Evolutionary conservation across 2,888 invertebrate species (phyloP).

Genomic region (Noctua fimbriata): DNA sequence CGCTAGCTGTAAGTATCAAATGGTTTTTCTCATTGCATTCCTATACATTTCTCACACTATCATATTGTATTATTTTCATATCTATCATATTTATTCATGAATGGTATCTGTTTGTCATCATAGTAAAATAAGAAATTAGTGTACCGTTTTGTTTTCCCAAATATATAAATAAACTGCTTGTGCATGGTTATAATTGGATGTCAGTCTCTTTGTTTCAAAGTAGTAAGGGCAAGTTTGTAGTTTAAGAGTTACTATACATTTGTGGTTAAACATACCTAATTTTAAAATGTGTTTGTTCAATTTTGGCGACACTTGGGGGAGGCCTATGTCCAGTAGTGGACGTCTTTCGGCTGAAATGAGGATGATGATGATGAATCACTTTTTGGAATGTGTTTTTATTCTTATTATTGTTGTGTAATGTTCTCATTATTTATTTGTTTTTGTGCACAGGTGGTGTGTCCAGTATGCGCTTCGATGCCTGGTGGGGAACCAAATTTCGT

Average conservation of each 20-base stretch:
- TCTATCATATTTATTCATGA: not conserved
- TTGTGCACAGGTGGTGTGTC: slow-evolving; percentile 94
- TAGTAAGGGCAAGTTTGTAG: not conserved
- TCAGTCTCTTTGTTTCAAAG: not conserved
- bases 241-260: not conserved
- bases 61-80: not conserved
- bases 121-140: not conserved
- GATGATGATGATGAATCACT: not conserved
- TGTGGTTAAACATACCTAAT: not conserved
- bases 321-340: too few species aligned
- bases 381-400: not conserved
- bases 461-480: slow-evolving; percentile 98
- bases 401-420: not conserved
- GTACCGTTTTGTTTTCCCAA: not conserved
- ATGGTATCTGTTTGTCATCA: not conserved
- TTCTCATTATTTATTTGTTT: not conserved
- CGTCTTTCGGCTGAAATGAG: too few species aligned
- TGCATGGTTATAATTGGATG: not conserved
- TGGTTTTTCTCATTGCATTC: not conserved
- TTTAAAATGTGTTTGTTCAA: not conserved
- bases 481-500: slow-evolving; percentile 99
- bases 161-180: not conserved
- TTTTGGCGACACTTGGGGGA: too few species aligned
- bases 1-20: slow-evolving; percentile 93
- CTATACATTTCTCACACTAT: slow-evolving; percentile 4